Base-by-base conservation (phyloP, 1,140 invertebrate species). In the Episyrphus balteatus region DNA sequence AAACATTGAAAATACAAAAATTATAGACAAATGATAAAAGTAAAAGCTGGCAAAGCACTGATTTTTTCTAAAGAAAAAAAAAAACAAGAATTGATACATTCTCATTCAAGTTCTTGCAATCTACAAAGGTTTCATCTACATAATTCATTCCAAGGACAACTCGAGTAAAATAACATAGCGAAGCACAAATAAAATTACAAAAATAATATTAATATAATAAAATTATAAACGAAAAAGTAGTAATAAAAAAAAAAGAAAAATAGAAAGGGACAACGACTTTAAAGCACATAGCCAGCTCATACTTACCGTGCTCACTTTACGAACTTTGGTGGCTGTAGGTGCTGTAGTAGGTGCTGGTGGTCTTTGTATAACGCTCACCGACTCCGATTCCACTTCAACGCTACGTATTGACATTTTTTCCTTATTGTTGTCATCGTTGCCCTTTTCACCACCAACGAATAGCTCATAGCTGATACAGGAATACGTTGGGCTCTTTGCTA, bases 221-320 rank as follows among this genome's bases (percentile, higher is more conserved):
- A 33, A 49, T 53, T 51, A 51, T 17, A 41, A 49, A 43, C 30
- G 42, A 46, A 14, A 26, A 46, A 42, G 50, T 26, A 14, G 9
- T 36, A 48, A 52, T 49, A 33, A 31, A 47, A 42, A 55, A 56
- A 38, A 33, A 42, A 58, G 57, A 48, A 42, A 18, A 50, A 58
- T 39, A 45, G 34, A 42, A 42, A 53, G 46, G 17, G 12, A 18
- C 46, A 46, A 43, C 12, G 10, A 46, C 14, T 52, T 42, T 32
- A 48, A 53, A 60, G 57, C 47, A 49, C 36, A 61, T 56, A 51
- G 50, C 50, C 50, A 51, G 46, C 46, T 51, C 66, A 70, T 75
- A 87, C 84, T 86, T 81, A 87, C 84, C 77, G 83, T 82, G 76
- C 85, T 88, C 75, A 91, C 88, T 85, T 91, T 92, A 73, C 88